Percentiles rank a stretch among this genome's conserved stretches.
These are phyloP conservation scores for Lepus americanus DNA, from an alignment of 2,113 vertebrate species.

Conservation along the genomic window DNA sequence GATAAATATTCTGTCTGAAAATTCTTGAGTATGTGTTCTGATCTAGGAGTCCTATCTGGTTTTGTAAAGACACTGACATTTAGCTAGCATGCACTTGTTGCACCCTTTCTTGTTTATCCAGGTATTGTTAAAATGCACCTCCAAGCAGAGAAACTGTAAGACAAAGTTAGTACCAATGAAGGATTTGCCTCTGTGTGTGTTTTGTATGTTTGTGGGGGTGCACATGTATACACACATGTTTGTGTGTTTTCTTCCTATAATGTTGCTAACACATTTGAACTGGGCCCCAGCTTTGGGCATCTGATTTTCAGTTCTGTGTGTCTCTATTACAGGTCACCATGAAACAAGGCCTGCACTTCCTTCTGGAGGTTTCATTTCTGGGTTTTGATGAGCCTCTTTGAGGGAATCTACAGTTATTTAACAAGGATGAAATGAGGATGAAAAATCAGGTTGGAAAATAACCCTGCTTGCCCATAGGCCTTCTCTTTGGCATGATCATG, in stretches of 20 bases:
- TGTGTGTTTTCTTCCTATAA: neutral
- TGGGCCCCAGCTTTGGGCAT: neutral
- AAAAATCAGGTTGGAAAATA: neutral
- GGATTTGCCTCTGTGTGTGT: neutral
- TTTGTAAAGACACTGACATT: neutral
- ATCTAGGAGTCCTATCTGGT: neutral
- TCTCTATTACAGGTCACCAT: neutral
- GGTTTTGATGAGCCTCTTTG: neutral
- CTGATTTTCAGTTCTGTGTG: neutral
- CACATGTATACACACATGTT: fast-evolving
- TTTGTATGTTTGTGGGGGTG: neutral
- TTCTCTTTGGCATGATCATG: neutral
- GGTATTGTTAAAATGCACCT: neutral
- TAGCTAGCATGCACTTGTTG: neutral
- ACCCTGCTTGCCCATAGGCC: fast-evolving
- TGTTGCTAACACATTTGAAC: neutral
- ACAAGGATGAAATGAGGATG: neutral
- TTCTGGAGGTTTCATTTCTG: neutral
- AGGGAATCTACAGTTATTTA: neutral
- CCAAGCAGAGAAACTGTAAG: neutral
- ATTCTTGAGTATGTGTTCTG: neutral
- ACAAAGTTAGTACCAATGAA: neutral
- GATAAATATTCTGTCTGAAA: neutral
- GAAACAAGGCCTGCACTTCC: neutral
- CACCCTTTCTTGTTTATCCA: neutral